Evolutionary conservation across 2,797 vertebrate species (phyloP).

Genomic region (Atherinosoma microstoma): DNA sequence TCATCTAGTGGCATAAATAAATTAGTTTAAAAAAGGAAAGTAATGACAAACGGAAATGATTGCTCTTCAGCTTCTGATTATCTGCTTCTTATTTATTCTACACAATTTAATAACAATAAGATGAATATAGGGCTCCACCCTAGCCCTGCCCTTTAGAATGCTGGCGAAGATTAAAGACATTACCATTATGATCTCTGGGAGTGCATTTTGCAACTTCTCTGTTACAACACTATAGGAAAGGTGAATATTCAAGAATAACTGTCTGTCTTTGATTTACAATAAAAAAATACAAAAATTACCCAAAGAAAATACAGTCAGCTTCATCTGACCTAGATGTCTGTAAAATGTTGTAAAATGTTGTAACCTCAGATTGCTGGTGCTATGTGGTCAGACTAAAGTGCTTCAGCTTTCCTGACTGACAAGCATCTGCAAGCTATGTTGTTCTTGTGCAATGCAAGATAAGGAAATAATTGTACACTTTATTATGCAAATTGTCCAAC

Average conservation of each 20-base stretch:
- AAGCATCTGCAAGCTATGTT: slow-evolving; percentile 7
- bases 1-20: too few species aligned
- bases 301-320: not conserved
- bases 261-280: not conserved
- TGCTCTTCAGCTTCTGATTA: not conserved
- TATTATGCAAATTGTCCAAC: not conserved
- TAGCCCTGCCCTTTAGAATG: not conserved
- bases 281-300: not conserved
- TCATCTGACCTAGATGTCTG: not conserved
- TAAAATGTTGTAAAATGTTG: slow-evolving; percentile 32
- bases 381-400: slow-evolving; percentile 56
- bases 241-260: not conserved
- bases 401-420: slow-evolving; percentile 15
- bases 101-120: not conserved
- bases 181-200: not conserved
- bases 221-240: not conserved
- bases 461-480: not conserved
- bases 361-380: slow-evolving; percentile 53
- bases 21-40: too few species aligned
- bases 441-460: slow-evolving; percentile 13
- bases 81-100: not conserved
- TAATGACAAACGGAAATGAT: not conserved
- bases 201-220: slow-evolving; percentile 2
- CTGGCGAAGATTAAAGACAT: not conserved
- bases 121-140: not conserved